A percentile compares a stretch with the other conserved stretches of the same genome.
Evolutionary conservation across 2,113 vertebrate species (phyloP).

Genomic region (Sitta europaea): DNA sequence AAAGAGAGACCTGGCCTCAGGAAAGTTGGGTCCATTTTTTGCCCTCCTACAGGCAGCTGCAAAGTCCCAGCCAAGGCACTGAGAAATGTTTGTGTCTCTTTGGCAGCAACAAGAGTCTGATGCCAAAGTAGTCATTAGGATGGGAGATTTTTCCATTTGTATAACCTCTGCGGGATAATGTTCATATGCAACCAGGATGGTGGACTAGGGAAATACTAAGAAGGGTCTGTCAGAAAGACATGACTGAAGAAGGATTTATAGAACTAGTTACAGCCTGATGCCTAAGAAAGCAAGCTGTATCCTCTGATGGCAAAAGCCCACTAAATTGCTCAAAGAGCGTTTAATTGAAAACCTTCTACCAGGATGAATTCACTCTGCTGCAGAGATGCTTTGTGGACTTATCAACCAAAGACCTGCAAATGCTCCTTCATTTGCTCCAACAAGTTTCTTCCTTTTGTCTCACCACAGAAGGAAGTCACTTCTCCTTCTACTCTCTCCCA

Average conservation of each 20-base stretch:
- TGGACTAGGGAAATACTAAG: neutral
- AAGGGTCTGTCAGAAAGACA: neutral
- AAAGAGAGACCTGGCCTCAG: neutral
- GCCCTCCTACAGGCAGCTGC: neutral
- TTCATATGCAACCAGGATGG: neutral
- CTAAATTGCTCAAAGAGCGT: neutral
- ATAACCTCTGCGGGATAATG: neutral
- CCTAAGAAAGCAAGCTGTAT: neutral
- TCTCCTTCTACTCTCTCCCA: neutral
- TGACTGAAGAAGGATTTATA: neutral
- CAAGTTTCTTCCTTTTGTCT: neutral
- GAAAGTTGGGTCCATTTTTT: neutral
- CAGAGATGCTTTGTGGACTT: neutral
- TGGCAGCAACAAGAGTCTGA: neutral
- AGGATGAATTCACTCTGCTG: neutral
- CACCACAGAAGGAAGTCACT: neutral
- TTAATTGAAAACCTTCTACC: neutral
- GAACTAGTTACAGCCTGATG: neutral
- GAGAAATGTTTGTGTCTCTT: neutral
- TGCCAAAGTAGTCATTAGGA: neutral
- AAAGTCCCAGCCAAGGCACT: neutral
- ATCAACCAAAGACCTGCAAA: neutral
- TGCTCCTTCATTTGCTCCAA: neutral
- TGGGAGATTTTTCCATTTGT: neutral
- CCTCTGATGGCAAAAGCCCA: neutral